phyloP scores from a whole-genome alignment of 2,888 invertebrate genomes.

The Dinocampus coccinellae region DNA sequence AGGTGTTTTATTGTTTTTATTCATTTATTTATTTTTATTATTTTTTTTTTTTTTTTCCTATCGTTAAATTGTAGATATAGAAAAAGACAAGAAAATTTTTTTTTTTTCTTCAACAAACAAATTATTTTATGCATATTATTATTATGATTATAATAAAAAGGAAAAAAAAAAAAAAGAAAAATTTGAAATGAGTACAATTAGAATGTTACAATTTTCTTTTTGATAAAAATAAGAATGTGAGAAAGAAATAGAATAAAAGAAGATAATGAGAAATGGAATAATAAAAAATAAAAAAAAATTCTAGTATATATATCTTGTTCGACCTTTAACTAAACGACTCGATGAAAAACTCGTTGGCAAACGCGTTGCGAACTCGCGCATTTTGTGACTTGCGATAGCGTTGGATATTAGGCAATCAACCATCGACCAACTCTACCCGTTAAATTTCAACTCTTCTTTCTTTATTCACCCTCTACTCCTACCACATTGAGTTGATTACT shows the following conservation, averaged over 20 bases:
- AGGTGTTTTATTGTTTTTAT: too few species aligned
- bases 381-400: slow-evolving; percentile 44
- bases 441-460: slow-evolving; percentile 10
- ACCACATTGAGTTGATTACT: slow-evolving; percentile 61
- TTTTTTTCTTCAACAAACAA: too few species aligned
- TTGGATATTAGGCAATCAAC: slow-evolving; percentile 51
- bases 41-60: background rate
- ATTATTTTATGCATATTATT: too few species aligned
- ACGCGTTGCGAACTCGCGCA: slow-evolving; percentile 1
- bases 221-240: slow-evolving; percentile 24
- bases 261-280: background rate
- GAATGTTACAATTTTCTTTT: slow-evolving; percentile 14
- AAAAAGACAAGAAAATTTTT: too few species aligned
- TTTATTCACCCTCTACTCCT: slow-evolving; percentile 32
- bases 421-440: slow-evolving; percentile 21
- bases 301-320: slow-evolving; percentile 26
- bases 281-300: slow-evolving; percentile 29
- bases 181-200: too few species aligned
- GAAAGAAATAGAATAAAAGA: slow-evolving; percentile 17
- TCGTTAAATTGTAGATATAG: too few species aligned
- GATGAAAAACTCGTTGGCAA: slow-evolving; percentile 66
- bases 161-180: too few species aligned
- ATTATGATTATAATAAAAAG: too few species aligned
- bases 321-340: slow-evolving; percentile 66
- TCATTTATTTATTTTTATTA: too few species aligned